Evolutionary conservation across 2,888 invertebrate genomes (phyloP).

Genomic region (Folsomia candida): DNA sequence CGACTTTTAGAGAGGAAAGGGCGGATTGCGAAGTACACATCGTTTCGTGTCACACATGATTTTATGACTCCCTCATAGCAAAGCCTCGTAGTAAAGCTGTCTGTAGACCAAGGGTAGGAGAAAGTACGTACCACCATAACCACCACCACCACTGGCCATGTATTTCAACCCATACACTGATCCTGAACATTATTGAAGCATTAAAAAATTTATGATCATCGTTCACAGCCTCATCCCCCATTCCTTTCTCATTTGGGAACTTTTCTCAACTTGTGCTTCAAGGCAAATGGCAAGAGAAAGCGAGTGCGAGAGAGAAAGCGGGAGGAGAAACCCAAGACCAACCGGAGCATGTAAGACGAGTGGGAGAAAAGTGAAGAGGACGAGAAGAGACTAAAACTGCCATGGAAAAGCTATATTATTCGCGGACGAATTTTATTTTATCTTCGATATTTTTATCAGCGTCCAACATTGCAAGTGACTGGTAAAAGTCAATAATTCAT

Average conservation of each 20-base stretch:
- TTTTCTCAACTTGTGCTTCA: not conserved
- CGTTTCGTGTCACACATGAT: constrained; percentile 33
- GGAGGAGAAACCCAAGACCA: not conserved
- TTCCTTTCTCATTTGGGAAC: constrained; percentile 11
- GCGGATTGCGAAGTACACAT: constrained; percentile 20
- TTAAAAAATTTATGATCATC: constrained; percentile 48
- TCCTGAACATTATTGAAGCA: constrained; percentile 48
- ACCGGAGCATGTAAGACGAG: no score
- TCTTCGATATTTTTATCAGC: not conserved
- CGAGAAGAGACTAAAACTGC: not conserved
- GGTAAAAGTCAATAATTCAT: not conserved
- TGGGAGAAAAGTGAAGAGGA: not conserved
- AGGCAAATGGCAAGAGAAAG: not conserved
- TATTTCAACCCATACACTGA: constrained; percentile 15
- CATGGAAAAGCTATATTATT: not conserved
- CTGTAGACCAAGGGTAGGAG: no score
- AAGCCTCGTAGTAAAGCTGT: no score
- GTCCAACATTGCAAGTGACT: not conserved
- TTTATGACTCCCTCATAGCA: constrained; percentile 44
- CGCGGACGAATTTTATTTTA: not conserved
- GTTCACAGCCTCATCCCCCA: constrained; percentile 6
- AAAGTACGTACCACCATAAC: constrained; percentile 4
- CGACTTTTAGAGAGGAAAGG: constrained; percentile 10
- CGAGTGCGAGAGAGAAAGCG: not conserved
- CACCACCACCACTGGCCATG: not conserved